Percentiles rank a stretch among this genome's conserved stretches.
Evolutionary conservation across 2,113 vertebrate species (phyloP).

Genomic region (Xenopus tropicalis): DNA sequence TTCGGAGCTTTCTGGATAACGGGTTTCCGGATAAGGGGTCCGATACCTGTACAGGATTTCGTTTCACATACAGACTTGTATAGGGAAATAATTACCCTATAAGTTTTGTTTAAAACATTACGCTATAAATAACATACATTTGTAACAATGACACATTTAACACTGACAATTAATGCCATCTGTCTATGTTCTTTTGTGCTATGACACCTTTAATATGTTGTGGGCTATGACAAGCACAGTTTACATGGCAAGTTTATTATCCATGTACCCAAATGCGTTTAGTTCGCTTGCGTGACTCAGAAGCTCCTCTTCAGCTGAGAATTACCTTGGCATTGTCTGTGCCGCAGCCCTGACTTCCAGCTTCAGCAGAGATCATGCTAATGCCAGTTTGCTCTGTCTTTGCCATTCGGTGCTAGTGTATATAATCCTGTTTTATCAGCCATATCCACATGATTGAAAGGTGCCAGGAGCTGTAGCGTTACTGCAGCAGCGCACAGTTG

Average conservation of each 20-base stretch:
- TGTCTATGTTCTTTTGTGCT: not conserved
- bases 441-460: conserved; percentile 41
- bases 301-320: conserved; percentile 10
- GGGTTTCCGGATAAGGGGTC: too few relatives aligned
- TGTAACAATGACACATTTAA: not conserved
- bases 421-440: conserved; percentile 26
- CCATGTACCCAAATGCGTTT: not conserved
- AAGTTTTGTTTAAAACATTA: too few relatives aligned
- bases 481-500: conserved; percentile 38
- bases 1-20: too few relatives aligned
- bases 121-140: not conserved
- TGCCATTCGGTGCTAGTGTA: conserved; percentile 19
- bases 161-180: conserved; percentile 5
- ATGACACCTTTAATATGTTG: conserved; percentile 6
- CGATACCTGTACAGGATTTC: too few relatives aligned
- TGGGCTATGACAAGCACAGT: not conserved
- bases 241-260: not conserved
- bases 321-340: not conserved
- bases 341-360: conserved; percentile 8
- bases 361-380: conserved; percentile 10
- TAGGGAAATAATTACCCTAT: too few relatives aligned
- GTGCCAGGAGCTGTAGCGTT: conserved; percentile 36
- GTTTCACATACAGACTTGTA: too few relatives aligned
- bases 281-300: not conserved
- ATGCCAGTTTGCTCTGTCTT: conserved; percentile 22